These are phyloP conservation scores for Gallinago paraguaiae DNA, from an alignment of 2,113 vertebrate genomes.

Conservation along the genomic window DNA sequence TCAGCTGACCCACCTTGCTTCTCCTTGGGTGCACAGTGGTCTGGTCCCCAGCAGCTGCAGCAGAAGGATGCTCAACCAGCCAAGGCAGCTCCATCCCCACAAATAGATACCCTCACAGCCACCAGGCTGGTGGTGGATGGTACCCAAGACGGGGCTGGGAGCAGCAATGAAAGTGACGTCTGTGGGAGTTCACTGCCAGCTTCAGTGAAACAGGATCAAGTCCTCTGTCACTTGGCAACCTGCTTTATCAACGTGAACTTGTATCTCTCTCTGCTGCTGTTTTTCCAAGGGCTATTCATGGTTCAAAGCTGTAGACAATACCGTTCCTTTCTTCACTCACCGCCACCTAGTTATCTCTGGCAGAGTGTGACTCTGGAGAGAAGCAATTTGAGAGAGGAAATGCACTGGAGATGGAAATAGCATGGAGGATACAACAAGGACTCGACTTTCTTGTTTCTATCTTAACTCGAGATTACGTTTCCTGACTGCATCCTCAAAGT, in stretches of 20 bases:
- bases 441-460: constrained; percentile 39
- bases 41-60: not conserved
- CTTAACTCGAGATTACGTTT: constrained; percentile 22
- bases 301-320: constrained; percentile 56
- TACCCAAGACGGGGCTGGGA: not conserved
- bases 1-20: not conserved
- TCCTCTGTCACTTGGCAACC: constrained; percentile 42
- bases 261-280: constrained; percentile 41
- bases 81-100: not conserved
- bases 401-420: constrained; percentile 55
- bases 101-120: not conserved
- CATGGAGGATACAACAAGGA: constrained; percentile 43
- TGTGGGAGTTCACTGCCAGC: not conserved
- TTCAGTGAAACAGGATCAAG: constrained; percentile 27
- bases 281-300: constrained; percentile 67
- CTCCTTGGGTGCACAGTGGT: fast-evolving
- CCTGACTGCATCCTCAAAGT: not conserved
- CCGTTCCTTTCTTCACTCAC: constrained; percentile 62
- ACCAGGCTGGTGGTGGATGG: not conserved
- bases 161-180: not conserved
- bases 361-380: constrained; percentile 60
- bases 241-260: constrained; percentile 43
- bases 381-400: constrained; percentile 63
- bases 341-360: constrained; percentile 63
- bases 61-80: not conserved